A percentile compares a stretch with the other conserved stretches of the same genome.
These are phyloP conservation scores for Lasius fuliginosus DNA, from an alignment of 2,888 invertebrate genomes.

Conservation along the genomic window DNA sequence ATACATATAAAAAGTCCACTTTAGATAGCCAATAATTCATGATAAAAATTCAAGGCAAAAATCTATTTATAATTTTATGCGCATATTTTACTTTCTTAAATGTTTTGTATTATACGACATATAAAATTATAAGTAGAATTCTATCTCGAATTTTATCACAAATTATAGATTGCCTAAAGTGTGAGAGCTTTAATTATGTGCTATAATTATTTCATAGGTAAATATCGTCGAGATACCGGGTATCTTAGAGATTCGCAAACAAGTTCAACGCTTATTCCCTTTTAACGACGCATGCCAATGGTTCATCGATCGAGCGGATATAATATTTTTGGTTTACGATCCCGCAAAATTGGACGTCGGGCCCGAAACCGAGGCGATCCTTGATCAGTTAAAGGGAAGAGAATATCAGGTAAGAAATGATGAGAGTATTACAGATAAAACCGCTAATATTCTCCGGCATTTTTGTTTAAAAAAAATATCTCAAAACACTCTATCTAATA, in stretches of 20 bases:
- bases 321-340: constrained; percentile 98
- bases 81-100: not conserved
- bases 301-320: constrained; percentile 98
- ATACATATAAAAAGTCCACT: not conserved
- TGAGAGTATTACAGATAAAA: not conserved
- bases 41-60: not conserved
- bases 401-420: constrained; percentile 91
- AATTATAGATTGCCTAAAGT: not conserved
- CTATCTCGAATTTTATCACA: not conserved
- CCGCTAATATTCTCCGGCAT: not conserved
- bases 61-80: not conserved
- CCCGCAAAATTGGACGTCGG: constrained; percentile 98
- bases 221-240: constrained; percentile 99
- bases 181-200: not conserved
- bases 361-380: constrained; percentile 97
- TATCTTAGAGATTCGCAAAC: constrained; percentile 97
- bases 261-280: constrained; percentile 96
- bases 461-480: not conserved
- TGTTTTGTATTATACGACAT: not conserved
- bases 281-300: constrained; percentile 99
- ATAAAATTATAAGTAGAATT: not conserved
- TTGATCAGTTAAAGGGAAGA: constrained; percentile 97
- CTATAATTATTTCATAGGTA: constrained; percentile 88
- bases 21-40: not conserved
- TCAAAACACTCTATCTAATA: not conserved